Evolutionary conservation across 2,797 vertebrate genomes (phyloP).

Genomic region (Oreochromis mossambicus): DNA sequence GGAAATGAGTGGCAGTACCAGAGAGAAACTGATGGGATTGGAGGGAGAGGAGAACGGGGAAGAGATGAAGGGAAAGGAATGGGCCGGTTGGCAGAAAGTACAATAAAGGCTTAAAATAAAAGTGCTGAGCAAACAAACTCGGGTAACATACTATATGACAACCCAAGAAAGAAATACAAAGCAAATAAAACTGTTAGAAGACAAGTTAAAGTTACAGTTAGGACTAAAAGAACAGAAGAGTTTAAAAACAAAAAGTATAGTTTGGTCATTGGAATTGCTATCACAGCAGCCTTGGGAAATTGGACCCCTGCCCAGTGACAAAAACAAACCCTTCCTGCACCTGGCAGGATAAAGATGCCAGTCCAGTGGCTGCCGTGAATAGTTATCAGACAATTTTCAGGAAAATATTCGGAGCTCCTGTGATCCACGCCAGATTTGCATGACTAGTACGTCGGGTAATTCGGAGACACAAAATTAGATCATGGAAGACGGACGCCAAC

Average conservation of each 20-base stretch:
- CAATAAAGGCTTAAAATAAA: conserved; percentile 13
- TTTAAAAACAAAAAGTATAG: neutral
- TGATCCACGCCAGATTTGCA: neutral
- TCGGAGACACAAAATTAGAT: neutral
- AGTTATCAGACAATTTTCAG: neutral
- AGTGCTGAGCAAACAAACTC: neutral
- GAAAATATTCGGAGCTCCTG: neutral
- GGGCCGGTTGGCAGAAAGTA: conserved; percentile 3
- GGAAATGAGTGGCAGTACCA: neutral
- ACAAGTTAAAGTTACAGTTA: neutral
- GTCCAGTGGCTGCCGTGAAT: neutral
- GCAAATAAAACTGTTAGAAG: neutral
- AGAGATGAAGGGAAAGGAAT: neutral
- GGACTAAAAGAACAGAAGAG: neutral
- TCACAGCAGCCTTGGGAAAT: neutral
- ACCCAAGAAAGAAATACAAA: neutral
- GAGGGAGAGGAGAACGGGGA: neutral
- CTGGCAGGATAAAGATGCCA: neutral
- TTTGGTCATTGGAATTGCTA: neutral
- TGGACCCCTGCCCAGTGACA: neutral
- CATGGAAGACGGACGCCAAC: neutral
- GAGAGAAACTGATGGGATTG: neutral
- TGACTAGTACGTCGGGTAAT: neutral
- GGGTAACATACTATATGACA: neutral
- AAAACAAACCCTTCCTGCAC: conserved; percentile 1